Evolutionary conservation across 2,797 vertebrate species (phyloP).

Genomic region (Premnoplex brunnescens): DNA sequence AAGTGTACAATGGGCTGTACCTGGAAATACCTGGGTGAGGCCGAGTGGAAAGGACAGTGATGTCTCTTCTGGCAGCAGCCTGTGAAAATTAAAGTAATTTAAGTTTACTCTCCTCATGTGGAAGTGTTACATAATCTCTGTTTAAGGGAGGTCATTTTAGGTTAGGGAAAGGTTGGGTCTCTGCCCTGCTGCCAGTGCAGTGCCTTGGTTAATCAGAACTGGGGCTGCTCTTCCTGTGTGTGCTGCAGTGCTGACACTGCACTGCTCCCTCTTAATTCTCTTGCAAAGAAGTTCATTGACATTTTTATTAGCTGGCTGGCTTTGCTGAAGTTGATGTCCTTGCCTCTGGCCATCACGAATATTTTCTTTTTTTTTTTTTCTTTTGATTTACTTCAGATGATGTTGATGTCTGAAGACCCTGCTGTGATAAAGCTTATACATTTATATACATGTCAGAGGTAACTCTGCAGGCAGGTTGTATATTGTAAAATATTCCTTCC

Average conservation of each 20-base stretch:
- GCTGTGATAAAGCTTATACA: not conserved
- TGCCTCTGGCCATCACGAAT: slow-evolving; percentile 5
- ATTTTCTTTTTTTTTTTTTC: not conserved
- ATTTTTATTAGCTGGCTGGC: slow-evolving; percentile 44
- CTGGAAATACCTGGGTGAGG: not conserved
- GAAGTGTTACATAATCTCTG: not conserved
- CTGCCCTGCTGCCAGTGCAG: not conserved
- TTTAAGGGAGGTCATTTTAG: not conserved
- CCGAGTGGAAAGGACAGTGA: not conserved
- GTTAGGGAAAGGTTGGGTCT: not conserved
- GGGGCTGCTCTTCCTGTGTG: not conserved
- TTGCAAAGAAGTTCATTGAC: slow-evolving; percentile 49
- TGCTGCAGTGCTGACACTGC: not conserved
- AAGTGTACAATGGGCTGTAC: not conserved
- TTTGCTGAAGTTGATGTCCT: not conserved
- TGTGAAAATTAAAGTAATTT: not conserved
- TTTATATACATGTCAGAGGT: not conserved
- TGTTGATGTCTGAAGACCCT: not conserved
- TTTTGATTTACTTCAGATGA: not conserved
- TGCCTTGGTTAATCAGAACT: not conserved
- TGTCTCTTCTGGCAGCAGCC: not conserved
- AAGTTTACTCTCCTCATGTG: not conserved
- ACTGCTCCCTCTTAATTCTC: not conserved
- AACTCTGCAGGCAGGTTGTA: not conserved
- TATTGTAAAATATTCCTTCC: not conserved